Percentiles rank a stretch among this genome's conserved stretches.
Conservation (phyloP, 2,797 vertebrate genomes). For the Neoniphon sammara region DNA sequence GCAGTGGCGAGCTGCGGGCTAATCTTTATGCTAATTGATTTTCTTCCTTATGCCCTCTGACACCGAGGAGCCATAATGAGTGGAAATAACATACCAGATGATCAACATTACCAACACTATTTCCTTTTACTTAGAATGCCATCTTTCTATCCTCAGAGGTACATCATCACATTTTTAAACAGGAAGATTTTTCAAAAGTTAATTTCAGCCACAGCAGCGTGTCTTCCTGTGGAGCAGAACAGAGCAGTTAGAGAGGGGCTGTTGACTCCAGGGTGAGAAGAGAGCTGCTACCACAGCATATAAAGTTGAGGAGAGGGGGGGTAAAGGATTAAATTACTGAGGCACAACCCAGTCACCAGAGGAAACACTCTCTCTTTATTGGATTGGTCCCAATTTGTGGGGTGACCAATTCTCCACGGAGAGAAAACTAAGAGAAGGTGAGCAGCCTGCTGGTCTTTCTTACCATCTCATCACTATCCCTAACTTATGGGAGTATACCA, state of each 20-base stretch:
- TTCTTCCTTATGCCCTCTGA: conserved; percentile 49
- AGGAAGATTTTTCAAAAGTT: conserved; percentile 35
- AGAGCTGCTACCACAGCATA: conserved; percentile 12
- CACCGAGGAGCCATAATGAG: conserved; percentile 52
- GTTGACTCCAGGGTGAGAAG: conserved; percentile 34
- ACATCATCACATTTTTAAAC: conserved; percentile 31
- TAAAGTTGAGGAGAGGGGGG: background rate
- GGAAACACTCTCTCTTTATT: conserved; percentile 44
- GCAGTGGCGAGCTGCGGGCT: conserved; percentile 38
- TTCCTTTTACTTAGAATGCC: conserved; percentile 31
- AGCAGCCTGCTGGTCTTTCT: conserved; percentile 35
- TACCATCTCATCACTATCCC: conserved; percentile 7
- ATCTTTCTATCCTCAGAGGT: conserved; percentile 24
- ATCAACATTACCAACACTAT: conserved; percentile 49
- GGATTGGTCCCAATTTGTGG: conserved; percentile 45
- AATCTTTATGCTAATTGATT: conserved; percentile 65
- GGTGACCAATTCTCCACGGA: conserved; percentile 36
- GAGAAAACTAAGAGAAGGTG: conserved; percentile 8
- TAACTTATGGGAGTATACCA: conserved; percentile 6
- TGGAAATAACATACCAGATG: conserved; percentile 29
- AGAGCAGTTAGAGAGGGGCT: conserved; percentile 9
- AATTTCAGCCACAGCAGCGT: conserved; percentile 16
- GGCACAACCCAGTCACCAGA: conserved; percentile 40
- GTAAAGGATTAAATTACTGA: conserved; percentile 35
- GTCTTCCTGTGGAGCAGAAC: conserved; percentile 9